Evolutionary conservation across 2,888 invertebrate species (phyloP).

Genomic region (Notocelia uddmanniana): DNA sequence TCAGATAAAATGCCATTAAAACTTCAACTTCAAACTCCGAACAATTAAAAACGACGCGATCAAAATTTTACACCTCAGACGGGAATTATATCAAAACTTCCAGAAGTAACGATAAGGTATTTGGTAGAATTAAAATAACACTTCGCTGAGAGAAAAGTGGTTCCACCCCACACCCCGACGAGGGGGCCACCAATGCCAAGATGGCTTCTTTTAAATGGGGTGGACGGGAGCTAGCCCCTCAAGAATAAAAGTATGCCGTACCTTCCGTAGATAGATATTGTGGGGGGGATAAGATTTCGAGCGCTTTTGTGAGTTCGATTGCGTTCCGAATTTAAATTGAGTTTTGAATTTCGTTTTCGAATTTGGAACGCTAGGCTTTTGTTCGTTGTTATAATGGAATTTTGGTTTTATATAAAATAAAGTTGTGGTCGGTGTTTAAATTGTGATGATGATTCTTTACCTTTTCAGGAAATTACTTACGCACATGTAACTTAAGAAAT

Average conservation of each 20-base stretch:
- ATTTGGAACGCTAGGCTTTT: constrained; percentile 38
- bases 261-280: constrained; percentile 74
- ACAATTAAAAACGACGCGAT: constrained; percentile 50
- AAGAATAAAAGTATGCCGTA: constrained; percentile 84
- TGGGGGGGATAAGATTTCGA: constrained; percentile 72
- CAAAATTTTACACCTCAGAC: constrained; percentile 71
- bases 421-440: constrained; percentile 41
- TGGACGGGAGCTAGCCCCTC: constrained; percentile 79
- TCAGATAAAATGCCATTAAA: constrained; percentile 21
- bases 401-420: constrained; percentile 54
- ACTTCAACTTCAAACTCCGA: constrained; percentile 18
- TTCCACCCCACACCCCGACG: constrained; percentile 61
- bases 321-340: constrained; percentile 75
- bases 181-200: constrained; percentile 76
- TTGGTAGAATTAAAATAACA: constrained; percentile 86
- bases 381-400: constrained; percentile 53
- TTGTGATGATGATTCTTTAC: not conserved
- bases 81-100: constrained; percentile 83
- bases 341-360: constrained; percentile 61
- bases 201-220: constrained; percentile 86
- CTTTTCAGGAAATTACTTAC: too few species aligned
- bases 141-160: constrained; percentile 82
- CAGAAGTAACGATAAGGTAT: constrained; percentile 85
- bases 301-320: constrained; percentile 69
- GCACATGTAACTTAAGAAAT: not conserved